These are phyloP conservation scores for Vireo griseus DNA, from an alignment of 2,797 vertebrate species.

Conservation along the genomic window DNA sequence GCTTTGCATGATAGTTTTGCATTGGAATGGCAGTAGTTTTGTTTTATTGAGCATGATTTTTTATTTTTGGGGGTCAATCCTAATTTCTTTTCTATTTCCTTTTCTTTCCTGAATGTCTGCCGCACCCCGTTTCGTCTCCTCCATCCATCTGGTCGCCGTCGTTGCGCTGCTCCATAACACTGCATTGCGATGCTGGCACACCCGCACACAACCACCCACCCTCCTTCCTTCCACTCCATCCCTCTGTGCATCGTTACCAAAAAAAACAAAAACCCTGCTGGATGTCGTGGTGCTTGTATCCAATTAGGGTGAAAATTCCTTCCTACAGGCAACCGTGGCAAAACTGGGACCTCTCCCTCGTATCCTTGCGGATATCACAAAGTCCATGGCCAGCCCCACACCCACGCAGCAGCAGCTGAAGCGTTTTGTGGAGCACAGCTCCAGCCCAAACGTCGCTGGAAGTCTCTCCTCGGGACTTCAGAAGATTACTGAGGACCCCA, in stretches of 20 bases:
- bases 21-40: slow-evolving; percentile 80
- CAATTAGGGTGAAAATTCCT: slow-evolving; percentile 99
- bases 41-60: slow-evolving; percentile 83
- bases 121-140: slow-evolving; percentile 74
- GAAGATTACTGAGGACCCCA: slow-evolving; percentile 91
- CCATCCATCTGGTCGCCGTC: slow-evolving; percentile 79
- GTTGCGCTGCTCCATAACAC: slow-evolving; percentile 83
- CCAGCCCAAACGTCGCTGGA: slow-evolving; percentile 86
- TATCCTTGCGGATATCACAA: slow-evolving; percentile 91
- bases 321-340: slow-evolving; percentile 96
- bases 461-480: slow-evolving; percentile 92
- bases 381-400: slow-evolving; percentile 83
- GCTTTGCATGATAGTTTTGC: slow-evolving; percentile 83
- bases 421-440: slow-evolving; percentile 86
- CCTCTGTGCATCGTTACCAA: slow-evolving; percentile 69
- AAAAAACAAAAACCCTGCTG: slow-evolving; percentile 49
- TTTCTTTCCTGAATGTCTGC: slow-evolving; percentile 80
- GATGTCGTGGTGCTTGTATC: slow-evolving; percentile 79
- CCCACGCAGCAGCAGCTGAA: slow-evolving; percentile 85
- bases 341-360: slow-evolving; percentile 93
- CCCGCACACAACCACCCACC: slow-evolving; percentile 75
- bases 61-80: slow-evolving; percentile 77
- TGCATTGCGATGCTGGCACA: slow-evolving; percentile 84
- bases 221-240: slow-evolving; percentile 78
- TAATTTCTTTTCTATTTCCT: slow-evolving; percentile 89